Evolutionary conservation across 1,140 invertebrate species (phyloP).

Genomic region (Aphelenchoides fujianensis): DNA sequence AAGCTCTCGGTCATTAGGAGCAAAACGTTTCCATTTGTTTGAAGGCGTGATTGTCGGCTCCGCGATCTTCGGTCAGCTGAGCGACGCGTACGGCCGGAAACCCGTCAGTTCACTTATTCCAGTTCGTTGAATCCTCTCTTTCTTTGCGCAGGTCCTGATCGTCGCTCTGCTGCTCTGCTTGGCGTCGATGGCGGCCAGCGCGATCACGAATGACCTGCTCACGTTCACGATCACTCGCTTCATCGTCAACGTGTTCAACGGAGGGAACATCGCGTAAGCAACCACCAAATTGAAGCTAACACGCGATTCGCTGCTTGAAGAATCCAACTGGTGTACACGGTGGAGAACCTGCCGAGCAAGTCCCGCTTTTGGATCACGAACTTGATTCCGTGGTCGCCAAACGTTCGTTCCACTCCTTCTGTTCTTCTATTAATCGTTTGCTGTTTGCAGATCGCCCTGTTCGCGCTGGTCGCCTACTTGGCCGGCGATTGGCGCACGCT

Average conservation of each 20-base stretch:
- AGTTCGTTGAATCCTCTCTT: neutral
- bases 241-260: constrained; percentile 46
- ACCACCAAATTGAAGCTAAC: neutral
- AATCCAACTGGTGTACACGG: constrained; percentile 46
- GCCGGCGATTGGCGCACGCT: constrained; percentile 43
- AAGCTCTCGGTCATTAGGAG: too few relatives aligned
- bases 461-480: constrained; percentile 38
- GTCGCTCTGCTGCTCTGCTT: constrained; percentile 28
- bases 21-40: too few relatives aligned
- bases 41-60: constrained; percentile 27
- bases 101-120: neutral
- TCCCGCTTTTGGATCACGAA: constrained; percentile 49
- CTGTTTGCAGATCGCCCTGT: constrained; percentile 22
- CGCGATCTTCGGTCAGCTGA: constrained; percentile 15
- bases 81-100: constrained; percentile 24
- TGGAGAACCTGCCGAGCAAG: constrained; percentile 51
- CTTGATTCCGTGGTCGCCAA: constrained; percentile 41
- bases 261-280: constrained; percentile 36
- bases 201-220: constrained; percentile 33
- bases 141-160: constrained; percentile 47
- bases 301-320: neutral
- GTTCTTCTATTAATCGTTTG: too few relatives aligned
- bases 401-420: constrained; percentile 20
- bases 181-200: constrained; percentile 31
- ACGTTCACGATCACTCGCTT: constrained; percentile 42